Evolutionary conservation across 1,140 invertebrate genomes (phyloP).

Genomic region (Drosophila malerkotliana): DNA sequence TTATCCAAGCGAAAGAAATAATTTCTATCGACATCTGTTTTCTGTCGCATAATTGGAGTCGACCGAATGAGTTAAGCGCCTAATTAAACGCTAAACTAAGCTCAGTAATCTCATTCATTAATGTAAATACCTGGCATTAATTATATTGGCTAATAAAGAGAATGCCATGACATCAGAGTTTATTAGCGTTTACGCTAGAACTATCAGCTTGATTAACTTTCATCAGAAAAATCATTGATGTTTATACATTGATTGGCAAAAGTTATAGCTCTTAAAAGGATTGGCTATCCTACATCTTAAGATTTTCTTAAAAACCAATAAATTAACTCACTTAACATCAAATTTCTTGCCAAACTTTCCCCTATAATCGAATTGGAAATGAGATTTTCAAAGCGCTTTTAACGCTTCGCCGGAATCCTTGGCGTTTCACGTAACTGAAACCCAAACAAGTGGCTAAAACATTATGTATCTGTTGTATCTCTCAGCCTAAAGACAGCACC

Average conservation of each 20-base stretch:
- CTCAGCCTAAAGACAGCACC: slow-evolving; percentile 19
- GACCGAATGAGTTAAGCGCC: slow-evolving; percentile 26
- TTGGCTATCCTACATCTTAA: background rate
- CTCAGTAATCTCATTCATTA: slow-evolving; percentile 48
- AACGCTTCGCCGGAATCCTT: slow-evolving; percentile 44
- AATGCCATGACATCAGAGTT: slow-evolving; percentile 43
- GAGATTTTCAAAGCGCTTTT: slow-evolving; percentile 19
- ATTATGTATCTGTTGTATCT: slow-evolving; percentile 9
- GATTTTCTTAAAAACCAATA: background rate
- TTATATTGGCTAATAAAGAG: slow-evolving; percentile 52
- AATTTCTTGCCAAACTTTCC: slow-evolving; percentile 22
- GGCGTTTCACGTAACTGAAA: slow-evolving; percentile 55
- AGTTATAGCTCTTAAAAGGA: background rate
- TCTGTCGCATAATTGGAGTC: slow-evolving; percentile 26
- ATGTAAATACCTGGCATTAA: slow-evolving; percentile 52
- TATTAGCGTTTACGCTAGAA: slow-evolving; percentile 28
- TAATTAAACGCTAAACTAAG: slow-evolving; percentile 44
- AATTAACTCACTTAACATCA: background rate
- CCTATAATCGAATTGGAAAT: slow-evolving; percentile 31
- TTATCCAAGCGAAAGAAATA: slow-evolving; percentile 8
- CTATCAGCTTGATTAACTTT: too few species aligned
- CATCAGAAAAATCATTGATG: background rate
- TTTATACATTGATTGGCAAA: background rate
- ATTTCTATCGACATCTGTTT: slow-evolving; percentile 10
- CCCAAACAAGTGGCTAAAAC: slow-evolving; percentile 38